These are phyloP conservation scores for Isurus oxyrinchus DNA, from an alignment of 2,113 vertebrate genomes.

Conservation along the genomic window DNA sequence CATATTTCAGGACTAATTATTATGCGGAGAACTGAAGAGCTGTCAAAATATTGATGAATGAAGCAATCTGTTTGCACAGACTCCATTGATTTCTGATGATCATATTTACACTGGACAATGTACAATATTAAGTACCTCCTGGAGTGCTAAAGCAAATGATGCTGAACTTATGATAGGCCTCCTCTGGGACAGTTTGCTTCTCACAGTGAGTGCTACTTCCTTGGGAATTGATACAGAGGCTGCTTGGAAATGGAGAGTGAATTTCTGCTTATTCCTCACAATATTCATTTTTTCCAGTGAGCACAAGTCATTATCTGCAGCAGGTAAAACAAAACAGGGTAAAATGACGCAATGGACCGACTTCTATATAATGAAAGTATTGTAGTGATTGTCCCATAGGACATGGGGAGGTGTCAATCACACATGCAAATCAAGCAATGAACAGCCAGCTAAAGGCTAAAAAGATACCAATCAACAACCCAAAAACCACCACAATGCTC, in stretches of 20 bases:
- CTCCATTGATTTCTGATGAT: background rate
- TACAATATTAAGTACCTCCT: background rate
- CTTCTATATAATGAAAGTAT: background rate
- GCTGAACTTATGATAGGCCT: background rate
- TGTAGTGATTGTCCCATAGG: background rate
- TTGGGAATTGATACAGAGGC: background rate
- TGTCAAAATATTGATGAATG: background rate
- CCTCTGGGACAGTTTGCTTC: background rate
- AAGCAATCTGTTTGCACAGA: background rate
- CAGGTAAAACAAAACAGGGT: background rate
- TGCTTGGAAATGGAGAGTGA: background rate
- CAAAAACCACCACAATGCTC: too few relatives aligned
- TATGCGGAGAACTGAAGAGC: background rate
- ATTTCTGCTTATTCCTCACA: background rate
- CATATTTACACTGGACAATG: background rate
- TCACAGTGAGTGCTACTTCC: background rate
- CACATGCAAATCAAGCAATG: background rate
- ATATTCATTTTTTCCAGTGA: too few relatives aligned
- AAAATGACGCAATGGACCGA: background rate
- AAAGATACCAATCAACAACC: background rate
- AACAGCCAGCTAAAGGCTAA: background rate
- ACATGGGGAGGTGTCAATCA: background rate
- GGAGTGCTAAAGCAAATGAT: background rate
- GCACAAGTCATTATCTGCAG: background rate
- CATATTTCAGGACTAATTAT: background rate